Evolutionary conservation across 2,888 invertebrate species (phyloP), one percentile per base, ranked within the genome.

Genomic region (Odontomyia ornata): DNA sequence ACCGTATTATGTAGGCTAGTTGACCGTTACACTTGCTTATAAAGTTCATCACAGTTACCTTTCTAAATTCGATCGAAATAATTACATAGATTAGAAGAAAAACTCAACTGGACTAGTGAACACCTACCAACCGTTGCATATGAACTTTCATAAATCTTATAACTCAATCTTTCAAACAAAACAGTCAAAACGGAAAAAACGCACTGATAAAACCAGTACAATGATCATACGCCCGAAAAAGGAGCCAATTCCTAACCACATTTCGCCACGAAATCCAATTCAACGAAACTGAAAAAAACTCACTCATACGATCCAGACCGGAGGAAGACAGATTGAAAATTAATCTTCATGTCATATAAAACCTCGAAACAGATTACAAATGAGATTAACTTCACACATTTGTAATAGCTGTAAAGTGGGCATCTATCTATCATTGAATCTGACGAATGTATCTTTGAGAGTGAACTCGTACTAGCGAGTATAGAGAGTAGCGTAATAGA

Each of bases 361-460:
- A 36, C 36, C 57, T 43, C 73, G 36, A 73, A 47, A 71, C 25
- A 52, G 52, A 71, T 71, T 52, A 71, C 25, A 71, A 27, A 72
- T 28, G 28, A 56, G 52, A 72, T 72, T 72, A 73, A 36, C 73
- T 57, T 57, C 43, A 36, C 57, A 36, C 73, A 60, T 60, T 73
- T 30, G 52, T 73, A 57, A 57, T 30, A 36, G 28, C 52, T 28
- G 56, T 56, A 25, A 30, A 65, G 15, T 65, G 36, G 36, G 11
- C 36, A 65, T 25, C 23, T 27, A 62, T 36, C 36, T 36, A 36
- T 36, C 36, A 36, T 36, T 36, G 36, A 36, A 18, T 52, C 52
- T 2, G n/a, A n/a, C n/a, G 52, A 52, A 52, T 52, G 18, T n/a
- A 13, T n/a, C 52, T 52, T 9, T 4, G 52, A 18, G n/a, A n/a